Evolutionary conservation across 2,797 vertebrate genomes (phyloP).

Genomic region (Choloepus didactylus): DNA sequence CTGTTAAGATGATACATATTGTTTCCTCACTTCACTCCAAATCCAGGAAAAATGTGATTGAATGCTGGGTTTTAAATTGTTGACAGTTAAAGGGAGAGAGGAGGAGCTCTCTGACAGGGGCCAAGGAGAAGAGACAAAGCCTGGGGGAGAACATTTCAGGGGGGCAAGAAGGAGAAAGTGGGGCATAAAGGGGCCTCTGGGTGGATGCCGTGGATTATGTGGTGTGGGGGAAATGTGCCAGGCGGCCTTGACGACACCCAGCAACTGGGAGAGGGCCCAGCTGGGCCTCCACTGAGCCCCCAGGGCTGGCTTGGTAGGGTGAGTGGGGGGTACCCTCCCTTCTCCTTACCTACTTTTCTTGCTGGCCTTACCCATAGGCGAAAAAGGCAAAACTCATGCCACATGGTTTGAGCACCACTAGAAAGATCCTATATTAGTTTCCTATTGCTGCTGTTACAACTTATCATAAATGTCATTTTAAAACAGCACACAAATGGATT

Average conservation of each 20-base stretch:
- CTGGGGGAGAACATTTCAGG: neutral
- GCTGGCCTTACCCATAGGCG: neutral
- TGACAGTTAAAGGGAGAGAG: neutral
- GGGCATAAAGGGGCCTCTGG: neutral
- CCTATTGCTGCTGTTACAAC: too few relatives aligned
- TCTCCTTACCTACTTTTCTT: neutral
- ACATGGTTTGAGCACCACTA: neutral
- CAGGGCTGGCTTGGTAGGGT: neutral
- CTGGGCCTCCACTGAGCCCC: neutral
- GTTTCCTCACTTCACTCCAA: neutral
- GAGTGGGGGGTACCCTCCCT: neutral
- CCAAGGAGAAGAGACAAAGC: neutral
- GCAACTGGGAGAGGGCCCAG: too few relatives aligned
- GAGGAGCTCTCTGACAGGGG: neutral
- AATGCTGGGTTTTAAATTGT: neutral
- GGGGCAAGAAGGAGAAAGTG: neutral
- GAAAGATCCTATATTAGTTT: neutral
- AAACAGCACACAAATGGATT: neutral
- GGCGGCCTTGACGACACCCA: neutral
- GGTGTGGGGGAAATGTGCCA: too few relatives aligned
- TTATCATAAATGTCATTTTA: neutral
- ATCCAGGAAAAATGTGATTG: neutral
- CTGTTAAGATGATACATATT: neutral
- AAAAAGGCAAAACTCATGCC: neutral
- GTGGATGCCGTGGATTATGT: neutral